Evolutionary conservation across 2,797 vertebrate species (phyloP).

Genomic region (Buphagus erythrorhynchus): DNA sequence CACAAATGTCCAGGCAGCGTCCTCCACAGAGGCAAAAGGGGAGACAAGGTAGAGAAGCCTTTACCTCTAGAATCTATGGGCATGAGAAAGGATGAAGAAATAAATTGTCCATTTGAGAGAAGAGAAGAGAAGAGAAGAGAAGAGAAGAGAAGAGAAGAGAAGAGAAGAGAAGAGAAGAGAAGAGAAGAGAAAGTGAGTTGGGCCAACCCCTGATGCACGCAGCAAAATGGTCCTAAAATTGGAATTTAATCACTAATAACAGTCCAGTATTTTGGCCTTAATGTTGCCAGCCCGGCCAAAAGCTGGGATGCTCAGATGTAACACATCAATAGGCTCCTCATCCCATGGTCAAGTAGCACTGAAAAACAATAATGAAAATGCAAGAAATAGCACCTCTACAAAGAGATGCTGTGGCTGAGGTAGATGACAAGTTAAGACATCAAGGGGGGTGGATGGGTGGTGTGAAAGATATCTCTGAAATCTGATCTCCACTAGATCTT

Average conservation of each 20-base stretch:
- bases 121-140: background rate
- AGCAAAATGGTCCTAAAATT: background rate
- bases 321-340: background rate
- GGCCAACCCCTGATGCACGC: background rate
- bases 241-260: background rate
- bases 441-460: accelerated
- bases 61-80: background rate
- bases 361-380: background rate
- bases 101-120: background rate
- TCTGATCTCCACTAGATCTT: background rate
- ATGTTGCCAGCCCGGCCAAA: background rate
- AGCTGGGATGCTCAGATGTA: background rate
- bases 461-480: background rate
- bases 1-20: background rate
- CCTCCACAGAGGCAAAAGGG: accelerated
- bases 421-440: background rate
- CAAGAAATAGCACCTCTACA: background rate
- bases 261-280: background rate
- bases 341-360: background rate
- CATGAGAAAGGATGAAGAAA: background rate
- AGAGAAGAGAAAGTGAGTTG: background rate
- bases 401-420: background rate
- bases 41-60: background rate
- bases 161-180: background rate
- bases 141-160: background rate